Percentiles rank a stretch among this genome's conserved stretches.
phyloP scores from a whole-genome alignment of 1,140 invertebrate species.

The Drosophila biarmipes region DNA sequence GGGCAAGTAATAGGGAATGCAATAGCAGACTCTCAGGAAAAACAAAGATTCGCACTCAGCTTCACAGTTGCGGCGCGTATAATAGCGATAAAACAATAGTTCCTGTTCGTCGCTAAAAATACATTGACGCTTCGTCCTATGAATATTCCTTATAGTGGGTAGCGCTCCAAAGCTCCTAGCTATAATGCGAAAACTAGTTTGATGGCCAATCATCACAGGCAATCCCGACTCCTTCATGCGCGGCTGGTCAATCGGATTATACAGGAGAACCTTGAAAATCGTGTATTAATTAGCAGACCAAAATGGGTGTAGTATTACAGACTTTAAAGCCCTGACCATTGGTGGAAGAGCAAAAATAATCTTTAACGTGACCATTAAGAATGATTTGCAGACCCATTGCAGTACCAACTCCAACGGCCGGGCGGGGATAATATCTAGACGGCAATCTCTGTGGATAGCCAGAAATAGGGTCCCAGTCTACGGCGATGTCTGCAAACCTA shows the following conservation, averaged over 20 bases:
- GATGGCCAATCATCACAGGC: conserved; percentile 62
- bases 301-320: background rate
- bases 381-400: conserved; percentile 89
- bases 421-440: conserved; percentile 60
- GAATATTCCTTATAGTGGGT: conserved; percentile 48
- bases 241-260: conserved; percentile 78
- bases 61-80: conserved; percentile 86
- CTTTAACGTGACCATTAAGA: conserved; percentile 88
- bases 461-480: conserved; percentile 88
- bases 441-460: conserved; percentile 64
- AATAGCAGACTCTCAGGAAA: conserved; percentile 87
- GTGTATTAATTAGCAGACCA: background rate
- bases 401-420: conserved; percentile 86
- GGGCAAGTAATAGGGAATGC: conserved; percentile 90
- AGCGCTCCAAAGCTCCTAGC: conserved; percentile 61
- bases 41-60: conserved; percentile 90
- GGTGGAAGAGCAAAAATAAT: conserved; percentile 92
- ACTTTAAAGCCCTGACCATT: conserved; percentile 92
- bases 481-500: conserved; percentile 71
- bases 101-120: conserved; percentile 72
- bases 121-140: conserved; percentile 63
- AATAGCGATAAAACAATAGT: conserved; percentile 70
- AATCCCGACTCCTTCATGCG: conserved; percentile 72
- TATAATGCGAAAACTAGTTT: conserved; percentile 64
- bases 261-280: conserved; percentile 57